Evolutionary conservation across 2,113 vertebrate species (phyloP), one percentile per base, ranked within the genome.

Genomic region (Actenoides hombroni): DNA sequence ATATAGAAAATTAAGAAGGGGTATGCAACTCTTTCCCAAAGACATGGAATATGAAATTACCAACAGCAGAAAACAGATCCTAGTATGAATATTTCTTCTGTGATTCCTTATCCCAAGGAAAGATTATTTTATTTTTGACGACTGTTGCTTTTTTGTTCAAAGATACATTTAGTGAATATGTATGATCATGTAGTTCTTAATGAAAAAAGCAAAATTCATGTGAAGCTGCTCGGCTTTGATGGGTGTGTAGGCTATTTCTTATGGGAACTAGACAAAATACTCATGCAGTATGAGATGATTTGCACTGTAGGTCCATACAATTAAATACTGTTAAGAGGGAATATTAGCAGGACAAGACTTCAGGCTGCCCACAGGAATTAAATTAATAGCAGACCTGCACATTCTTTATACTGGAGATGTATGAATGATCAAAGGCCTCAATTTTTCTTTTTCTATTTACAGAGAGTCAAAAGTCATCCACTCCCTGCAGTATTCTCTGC

Each of bases 221-320:
- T 56, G 37, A 89, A 83, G 13, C 16, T 84, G 25, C 9, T 87
- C 9, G 85, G 15, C 39, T 91, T 82, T 64, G 18, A 61, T 37
- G 5, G 17, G 11, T 61, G 13, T 53, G 16, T 53, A 56, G 13
- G 5, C 10, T 82, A 19, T 44, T 65, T 56, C 64, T 91, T 77
- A 68, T 5, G 4, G n/a, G 33, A 81, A 63, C 21, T 39, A 71
- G 9, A 46, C 7, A 29, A 77, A 83, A 6, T 26, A 46, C 10
- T 69, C 6, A 44, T 0, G 3, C 5, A 56, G 12, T n/a, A 39
- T 29, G 48, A 81, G 17, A 28, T 0, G 0, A 16, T 81, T 86
- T 75, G 57, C 24, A 60, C 26, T 65, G 13, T 31, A 67, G 24
- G 18, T 33, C 19, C 25, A 20, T 54, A 54, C 21, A 13, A 61